phyloP scores from a whole-genome alignment of 2,888 invertebrate species.

The Ochropacha duplaris region DNA sequence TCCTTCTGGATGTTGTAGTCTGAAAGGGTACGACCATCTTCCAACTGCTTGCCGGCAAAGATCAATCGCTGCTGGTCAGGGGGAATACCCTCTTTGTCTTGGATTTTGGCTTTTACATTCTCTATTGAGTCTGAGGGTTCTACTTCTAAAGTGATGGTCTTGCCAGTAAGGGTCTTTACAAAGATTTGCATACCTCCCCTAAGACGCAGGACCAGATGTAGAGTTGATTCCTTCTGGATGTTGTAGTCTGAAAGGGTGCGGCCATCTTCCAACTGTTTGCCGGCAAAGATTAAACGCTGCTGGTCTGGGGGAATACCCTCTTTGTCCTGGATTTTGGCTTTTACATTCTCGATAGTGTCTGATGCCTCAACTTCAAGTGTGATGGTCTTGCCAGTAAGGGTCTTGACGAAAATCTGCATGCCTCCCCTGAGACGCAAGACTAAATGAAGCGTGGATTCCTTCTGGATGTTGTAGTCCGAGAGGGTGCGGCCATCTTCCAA shows the following conservation, averaged over 20 bases:
- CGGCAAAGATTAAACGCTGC: constrained; percentile 50
- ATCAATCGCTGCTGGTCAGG: constrained; percentile 49
- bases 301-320: constrained; percentile 56
- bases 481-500: constrained; percentile 60
- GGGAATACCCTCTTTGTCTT: constrained; percentile 50
- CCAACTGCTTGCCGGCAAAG: constrained; percentile 47
- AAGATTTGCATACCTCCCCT: constrained; percentile 55
- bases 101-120: too few relatives aligned
- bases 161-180: constrained; percentile 47
- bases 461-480: constrained; percentile 63
- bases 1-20: constrained; percentile 52
- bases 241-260: constrained; percentile 53
- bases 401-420: constrained; percentile 57
- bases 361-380: constrained; percentile 49
- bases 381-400: constrained; percentile 51
- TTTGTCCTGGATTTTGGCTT: constrained; percentile 54
- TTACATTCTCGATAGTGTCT: constrained; percentile 54
- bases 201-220: constrained; percentile 47
- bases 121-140: constrained; percentile 45
- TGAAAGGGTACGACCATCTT: constrained; percentile 44
- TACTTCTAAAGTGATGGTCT: constrained; percentile 45
- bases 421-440: constrained; percentile 60
- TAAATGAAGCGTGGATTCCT: constrained; percentile 58
- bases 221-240: constrained; percentile 52
- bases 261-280: constrained; percentile 51